Conservation (phyloP, 2,113 vertebrate species). For the Tylochromis polylepis region DNA sequence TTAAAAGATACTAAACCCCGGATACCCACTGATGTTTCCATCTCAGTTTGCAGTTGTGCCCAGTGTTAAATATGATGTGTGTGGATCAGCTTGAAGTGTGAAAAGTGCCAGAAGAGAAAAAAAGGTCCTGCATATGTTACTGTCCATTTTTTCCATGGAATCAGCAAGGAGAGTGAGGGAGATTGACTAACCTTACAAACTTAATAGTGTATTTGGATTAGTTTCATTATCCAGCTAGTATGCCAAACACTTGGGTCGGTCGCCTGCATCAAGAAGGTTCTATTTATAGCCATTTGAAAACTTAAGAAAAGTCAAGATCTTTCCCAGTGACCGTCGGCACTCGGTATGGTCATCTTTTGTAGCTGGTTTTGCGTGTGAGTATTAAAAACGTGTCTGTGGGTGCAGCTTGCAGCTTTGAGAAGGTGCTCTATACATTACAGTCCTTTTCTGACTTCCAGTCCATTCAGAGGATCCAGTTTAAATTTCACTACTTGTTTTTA, state of each 20-base stretch:
- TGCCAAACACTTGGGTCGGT: accelerated
- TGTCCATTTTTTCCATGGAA: neutral
- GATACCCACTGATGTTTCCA: neutral
- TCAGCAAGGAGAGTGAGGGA: neutral
- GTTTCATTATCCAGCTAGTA: neutral
- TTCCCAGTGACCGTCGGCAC: neutral
- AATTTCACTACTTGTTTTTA: neutral
- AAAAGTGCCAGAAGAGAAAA: neutral
- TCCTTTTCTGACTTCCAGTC: neutral
- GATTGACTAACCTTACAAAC: neutral
- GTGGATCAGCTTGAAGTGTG: neutral
- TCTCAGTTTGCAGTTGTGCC: neutral
- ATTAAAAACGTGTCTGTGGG: neutral
- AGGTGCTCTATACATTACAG: neutral
- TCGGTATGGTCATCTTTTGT: neutral
- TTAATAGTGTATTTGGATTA: neutral
- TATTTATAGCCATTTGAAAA: neutral
- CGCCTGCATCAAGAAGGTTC: neutral
- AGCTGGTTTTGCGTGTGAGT: neutral
- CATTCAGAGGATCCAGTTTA: neutral
- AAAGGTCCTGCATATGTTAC: neutral
- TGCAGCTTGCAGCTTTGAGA: neutral
- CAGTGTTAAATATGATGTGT: neutral
- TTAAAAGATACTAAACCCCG: neutral
- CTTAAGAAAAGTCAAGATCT: neutral